phyloP scores from a whole-genome alignment of 2,113 vertebrate species.

The Narcine bancroftii region DNA sequence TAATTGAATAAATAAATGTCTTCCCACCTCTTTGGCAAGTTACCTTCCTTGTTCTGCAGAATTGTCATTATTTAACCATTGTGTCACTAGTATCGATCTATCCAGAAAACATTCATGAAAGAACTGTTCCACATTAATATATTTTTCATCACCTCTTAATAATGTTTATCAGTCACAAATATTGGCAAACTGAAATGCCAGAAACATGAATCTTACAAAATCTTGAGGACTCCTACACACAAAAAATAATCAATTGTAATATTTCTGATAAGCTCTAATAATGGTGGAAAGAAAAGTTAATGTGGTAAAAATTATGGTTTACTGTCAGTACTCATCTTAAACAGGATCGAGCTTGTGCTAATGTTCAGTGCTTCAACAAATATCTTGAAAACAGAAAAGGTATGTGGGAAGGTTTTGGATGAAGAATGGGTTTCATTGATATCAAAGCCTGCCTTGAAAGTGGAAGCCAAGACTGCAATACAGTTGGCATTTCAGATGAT shows the following conservation, averaged over 20 bases:
- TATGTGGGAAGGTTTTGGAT: background rate
- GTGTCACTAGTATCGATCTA: background rate
- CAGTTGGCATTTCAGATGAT: background rate
- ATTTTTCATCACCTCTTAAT: background rate
- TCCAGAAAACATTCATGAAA: background rate
- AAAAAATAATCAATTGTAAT: background rate
- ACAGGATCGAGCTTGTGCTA: background rate
- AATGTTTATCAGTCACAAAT: background rate
- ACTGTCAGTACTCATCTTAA: no score
- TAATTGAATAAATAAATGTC: background rate
- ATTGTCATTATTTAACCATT: background rate
- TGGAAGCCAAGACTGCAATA: background rate
- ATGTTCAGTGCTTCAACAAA: background rate
- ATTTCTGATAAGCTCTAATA: background rate
- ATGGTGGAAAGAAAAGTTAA: background rate
- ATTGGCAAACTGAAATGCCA: background rate
- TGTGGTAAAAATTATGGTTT: background rate
- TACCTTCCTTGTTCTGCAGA: background rate
- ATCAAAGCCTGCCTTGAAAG: background rate
- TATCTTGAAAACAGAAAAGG: background rate
- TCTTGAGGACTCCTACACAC: background rate
- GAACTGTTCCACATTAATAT: background rate
- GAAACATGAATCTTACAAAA: background rate
- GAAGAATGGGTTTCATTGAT: background rate
- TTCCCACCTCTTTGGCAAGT: background rate